Percentiles rank a stretch among this genome's conserved stretches.
These are phyloP conservation scores for Drosophila limbata DNA, from an alignment of 2,888 invertebrate genomes.

Conservation along the genomic window DNA sequence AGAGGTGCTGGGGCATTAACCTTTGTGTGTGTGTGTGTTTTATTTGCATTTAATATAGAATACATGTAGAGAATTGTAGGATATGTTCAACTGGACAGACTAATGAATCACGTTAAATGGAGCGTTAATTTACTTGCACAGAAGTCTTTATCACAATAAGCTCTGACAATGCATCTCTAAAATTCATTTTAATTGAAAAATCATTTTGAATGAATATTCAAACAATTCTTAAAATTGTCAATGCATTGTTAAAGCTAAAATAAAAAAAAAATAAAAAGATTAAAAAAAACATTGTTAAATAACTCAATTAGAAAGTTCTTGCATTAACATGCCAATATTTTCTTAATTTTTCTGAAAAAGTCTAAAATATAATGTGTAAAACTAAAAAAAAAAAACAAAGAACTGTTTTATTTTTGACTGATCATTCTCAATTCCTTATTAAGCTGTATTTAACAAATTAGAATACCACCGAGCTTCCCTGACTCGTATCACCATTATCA, in stretches of 20 bases:
- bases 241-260: no score
- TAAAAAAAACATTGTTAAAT: background rate
- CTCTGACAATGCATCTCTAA: background rate
- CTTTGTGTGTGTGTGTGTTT: constrained; percentile 19
- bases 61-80: background rate
- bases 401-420: no score
- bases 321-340: no score
- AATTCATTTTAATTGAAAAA: background rate
- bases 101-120: constrained; percentile 42
- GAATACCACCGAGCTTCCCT: no score
- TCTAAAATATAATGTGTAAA: no score
- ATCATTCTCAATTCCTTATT: no score
- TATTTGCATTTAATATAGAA: constrained; percentile 31
- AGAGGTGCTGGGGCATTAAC: background rate
- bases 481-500: no score
- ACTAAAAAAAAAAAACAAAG: no score
- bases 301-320: no score
- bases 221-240: background rate
- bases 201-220: background rate
- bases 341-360: no score
- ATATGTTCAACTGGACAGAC: constrained; percentile 18
- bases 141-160: background rate
- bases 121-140: constrained; percentile 38
- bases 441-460: no score
- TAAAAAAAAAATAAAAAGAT: no score